Conservation (phyloP, 2,888 invertebrate genomes). For the Napeogenes sylphis region DNA sequence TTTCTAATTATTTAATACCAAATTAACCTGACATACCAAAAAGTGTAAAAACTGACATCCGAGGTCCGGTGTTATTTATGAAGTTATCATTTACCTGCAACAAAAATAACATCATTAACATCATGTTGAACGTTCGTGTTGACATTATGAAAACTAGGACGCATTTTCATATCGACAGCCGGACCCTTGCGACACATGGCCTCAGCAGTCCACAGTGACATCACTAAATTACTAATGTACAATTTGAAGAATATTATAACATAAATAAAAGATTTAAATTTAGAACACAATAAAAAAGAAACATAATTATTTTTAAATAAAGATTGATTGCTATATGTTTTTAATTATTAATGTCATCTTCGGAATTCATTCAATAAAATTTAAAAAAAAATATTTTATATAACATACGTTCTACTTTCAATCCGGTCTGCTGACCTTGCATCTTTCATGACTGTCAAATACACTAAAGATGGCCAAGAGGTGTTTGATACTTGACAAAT, state of each 20-base stretch:
- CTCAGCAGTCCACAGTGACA: slow-evolving; percentile 42
- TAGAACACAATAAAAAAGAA: too few relatives aligned
- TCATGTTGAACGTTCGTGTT: slow-evolving; percentile 44
- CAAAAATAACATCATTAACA: slow-evolving; percentile 47
- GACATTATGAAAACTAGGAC: slow-evolving; percentile 59
- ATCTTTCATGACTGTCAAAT: slow-evolving; percentile 48
- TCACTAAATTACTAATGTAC: slow-evolving; percentile 10
- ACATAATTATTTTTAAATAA: too few relatives aligned
- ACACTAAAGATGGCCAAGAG: too few relatives aligned
- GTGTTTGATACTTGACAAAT: too few relatives aligned
- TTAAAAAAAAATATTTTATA: slow-evolving; percentile 4
- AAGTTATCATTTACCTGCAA: slow-evolving; percentile 52
- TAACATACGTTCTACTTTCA: not conserved
- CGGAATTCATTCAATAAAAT: not conserved
- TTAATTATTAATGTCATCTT: too few relatives aligned
- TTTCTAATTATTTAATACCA: too few relatives aligned
- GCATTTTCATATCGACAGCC: slow-evolving; percentile 47
- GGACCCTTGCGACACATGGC: slow-evolving; percentile 58
- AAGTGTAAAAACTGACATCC: slow-evolving; percentile 1
- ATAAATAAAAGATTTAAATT: too few relatives aligned
- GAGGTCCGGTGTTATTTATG: slow-evolving; percentile 3
- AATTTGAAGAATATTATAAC: not conserved
- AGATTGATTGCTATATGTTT: too few relatives aligned
- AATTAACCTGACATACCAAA: not conserved
- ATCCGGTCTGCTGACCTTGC: slow-evolving; percentile 49